Conservation (phyloP, 2,797 vertebrate species). For the Australoheros facetus region DNA sequence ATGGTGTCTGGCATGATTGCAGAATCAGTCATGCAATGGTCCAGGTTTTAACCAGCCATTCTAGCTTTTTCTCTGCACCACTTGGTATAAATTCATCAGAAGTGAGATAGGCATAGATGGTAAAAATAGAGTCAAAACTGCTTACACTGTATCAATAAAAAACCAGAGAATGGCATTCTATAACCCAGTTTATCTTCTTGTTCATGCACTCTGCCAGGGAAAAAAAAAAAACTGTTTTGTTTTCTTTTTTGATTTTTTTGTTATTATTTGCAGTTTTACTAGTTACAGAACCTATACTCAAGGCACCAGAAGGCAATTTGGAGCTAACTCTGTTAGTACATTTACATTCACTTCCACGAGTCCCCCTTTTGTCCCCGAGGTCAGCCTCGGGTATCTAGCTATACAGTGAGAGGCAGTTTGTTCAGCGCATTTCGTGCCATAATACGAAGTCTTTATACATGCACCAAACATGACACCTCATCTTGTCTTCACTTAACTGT, state of each 20-base stretch:
- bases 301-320: not conserved
- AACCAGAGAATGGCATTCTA: not conserved
- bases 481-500: slow-evolving; percentile 35
- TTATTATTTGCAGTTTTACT: not conserved
- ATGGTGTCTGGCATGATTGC: not conserved
- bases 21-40: not conserved
- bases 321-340: not conserved
- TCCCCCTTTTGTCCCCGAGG: not conserved
- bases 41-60: not conserved
- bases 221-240: too few relatives aligned
- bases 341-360: slow-evolving; percentile 7
- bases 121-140: not conserved
- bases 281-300: not conserved
- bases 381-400: not conserved
- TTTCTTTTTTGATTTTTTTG: not conserved
- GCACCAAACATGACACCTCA: slow-evolving; percentile 53
- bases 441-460: slow-evolving; percentile 27
- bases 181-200: not conserved
- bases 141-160: not conserved
- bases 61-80: not conserved
- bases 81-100: not conserved
- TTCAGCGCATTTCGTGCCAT: slow-evolving; percentile 15
- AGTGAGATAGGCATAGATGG: not conserved
- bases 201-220: not conserved
- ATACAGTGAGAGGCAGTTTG: not conserved